Evolutionary conservation across 92 coral and sea anemone genomes (phyloP).

Genomic region (Actinernus sp.): DNA sequence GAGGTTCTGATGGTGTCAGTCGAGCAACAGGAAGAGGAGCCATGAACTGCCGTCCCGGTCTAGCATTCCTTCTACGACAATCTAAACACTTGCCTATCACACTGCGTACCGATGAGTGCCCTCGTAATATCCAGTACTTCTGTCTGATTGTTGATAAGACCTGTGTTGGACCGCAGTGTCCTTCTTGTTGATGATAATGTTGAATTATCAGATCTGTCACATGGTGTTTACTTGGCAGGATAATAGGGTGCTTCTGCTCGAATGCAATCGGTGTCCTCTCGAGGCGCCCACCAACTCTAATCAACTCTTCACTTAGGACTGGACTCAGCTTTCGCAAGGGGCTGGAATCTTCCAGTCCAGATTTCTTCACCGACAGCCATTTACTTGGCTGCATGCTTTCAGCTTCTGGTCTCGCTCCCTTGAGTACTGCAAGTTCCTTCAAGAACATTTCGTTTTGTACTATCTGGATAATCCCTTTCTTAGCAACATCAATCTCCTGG

Average conservation of each 20-base stretch:
- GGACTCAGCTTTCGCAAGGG: neutral
- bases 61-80: neutral
- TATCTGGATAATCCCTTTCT: neutral
- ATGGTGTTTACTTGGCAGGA: neutral
- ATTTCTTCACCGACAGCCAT: neutral
- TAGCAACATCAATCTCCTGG: neutral
- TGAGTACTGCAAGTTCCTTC: neutral
- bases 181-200: conserved; percentile 33
- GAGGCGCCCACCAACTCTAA: conserved; percentile 2
- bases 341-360: neutral
- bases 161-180: conserved; percentile 36
- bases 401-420: neutral
- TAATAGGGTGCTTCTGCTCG: neutral
- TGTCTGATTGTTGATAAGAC: neutral
- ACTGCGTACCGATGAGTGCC: neutral
- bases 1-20: neutral
- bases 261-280: conserved; percentile 19
- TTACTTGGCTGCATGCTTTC: neutral
- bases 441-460: neutral
- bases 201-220: conserved; percentile 11
- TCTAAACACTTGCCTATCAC: neutral
- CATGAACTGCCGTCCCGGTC: neutral
- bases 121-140: neutral
- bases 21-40: neutral
- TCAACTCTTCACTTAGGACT: neutral